These are phyloP conservation scores for Plagodis pulveraria DNA, from an alignment of 2,888 invertebrate species.

Conservation along the genomic window DNA sequence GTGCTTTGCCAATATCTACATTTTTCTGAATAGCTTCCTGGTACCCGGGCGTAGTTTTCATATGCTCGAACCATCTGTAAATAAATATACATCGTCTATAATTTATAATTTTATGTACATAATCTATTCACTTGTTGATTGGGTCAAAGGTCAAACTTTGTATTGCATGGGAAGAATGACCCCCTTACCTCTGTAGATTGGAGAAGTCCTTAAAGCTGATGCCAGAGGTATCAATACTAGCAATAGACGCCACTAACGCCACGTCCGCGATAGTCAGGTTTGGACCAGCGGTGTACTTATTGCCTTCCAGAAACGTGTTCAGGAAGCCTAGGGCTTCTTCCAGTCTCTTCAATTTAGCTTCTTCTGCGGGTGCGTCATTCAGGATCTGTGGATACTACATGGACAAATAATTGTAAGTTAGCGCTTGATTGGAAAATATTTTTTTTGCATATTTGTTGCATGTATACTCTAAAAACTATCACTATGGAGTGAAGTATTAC, in stretches of 20 bases:
- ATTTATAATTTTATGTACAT: too few species aligned
- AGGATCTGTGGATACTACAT: conserved; percentile 84
- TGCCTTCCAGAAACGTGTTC: conserved; percentile 87
- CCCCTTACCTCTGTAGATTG: conserved; percentile 39
- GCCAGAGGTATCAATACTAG: conserved; percentile 86
- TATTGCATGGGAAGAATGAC: too few species aligned
- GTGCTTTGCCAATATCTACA: conserved; percentile 61
- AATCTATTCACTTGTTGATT: too few species aligned
- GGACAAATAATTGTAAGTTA: neutral
- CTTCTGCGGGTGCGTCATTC: conserved; percentile 81
- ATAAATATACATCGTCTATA: too few species aligned
- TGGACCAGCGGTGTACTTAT: conserved; percentile 87
- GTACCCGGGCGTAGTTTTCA: conserved; percentile 55
- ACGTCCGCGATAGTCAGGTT: conserved; percentile 90
- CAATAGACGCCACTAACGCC: conserved; percentile 86
- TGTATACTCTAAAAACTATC: too few species aligned
- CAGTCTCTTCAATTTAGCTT: conserved; percentile 85
- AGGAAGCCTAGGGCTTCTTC: conserved; percentile 87
- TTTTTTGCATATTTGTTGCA: too few species aligned
- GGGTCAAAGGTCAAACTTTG: too few species aligned
- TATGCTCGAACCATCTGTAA: conserved; percentile 57
- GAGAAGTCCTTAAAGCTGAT: conserved; percentile 86
- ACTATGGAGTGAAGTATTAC: too few species aligned
- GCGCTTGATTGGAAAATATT: too few species aligned
- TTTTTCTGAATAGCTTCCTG: conserved; percentile 69